A percentile compares a stretch with the other conserved stretches of the same genome.
phyloP scores from a whole-genome alignment of 2,888 invertebrate genomes.

The Adelphocoris suturalis region DNA sequence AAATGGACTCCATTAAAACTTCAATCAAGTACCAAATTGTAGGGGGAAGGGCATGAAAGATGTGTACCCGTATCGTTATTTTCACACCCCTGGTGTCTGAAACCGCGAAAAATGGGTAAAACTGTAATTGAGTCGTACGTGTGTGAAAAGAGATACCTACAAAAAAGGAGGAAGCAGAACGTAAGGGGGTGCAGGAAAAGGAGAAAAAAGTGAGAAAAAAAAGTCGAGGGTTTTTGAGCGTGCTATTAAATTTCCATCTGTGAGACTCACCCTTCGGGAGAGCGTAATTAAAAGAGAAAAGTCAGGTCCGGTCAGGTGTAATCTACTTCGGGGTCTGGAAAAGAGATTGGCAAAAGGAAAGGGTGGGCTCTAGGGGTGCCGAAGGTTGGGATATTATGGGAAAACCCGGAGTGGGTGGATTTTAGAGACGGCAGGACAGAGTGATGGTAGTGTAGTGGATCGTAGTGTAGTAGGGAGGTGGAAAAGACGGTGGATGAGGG shows the following conservation, averaged over 20 bases:
- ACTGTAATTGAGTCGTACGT: constrained; percentile 11
- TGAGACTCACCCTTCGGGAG: constrained; percentile 52
- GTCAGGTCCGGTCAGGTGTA: constrained; percentile 71
- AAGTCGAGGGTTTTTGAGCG: constrained; percentile 15
- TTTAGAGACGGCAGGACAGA: neutral
- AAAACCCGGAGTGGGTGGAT: constrained; percentile 7
- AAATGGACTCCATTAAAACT: too few relatives aligned
- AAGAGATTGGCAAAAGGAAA: constrained; percentile 37
- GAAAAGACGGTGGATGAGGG: neutral
- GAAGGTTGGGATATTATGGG: constrained; percentile 26
- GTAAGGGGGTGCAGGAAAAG: neutral
- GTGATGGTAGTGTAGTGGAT: neutral
- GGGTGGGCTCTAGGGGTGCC: constrained; percentile 18
- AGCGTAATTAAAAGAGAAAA: constrained; percentile 72
- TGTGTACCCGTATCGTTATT: neutral
- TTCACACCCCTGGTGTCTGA: neutral
- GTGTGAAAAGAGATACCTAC: constrained; percentile 40
- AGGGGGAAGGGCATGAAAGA: too few relatives aligned
- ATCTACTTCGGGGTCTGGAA: constrained; percentile 64
- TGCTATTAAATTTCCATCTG: constrained; percentile 72
- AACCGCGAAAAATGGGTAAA: constrained; percentile 11
- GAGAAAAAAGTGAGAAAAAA: neutral
- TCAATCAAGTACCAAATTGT: too few relatives aligned
- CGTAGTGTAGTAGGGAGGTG: too few relatives aligned
- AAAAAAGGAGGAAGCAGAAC: neutral